A percentile compares a stretch with the other conserved stretches of the same genome.
Conservation (phyloP, 2,888 invertebrate genomes). For the Stenoptilia bipunctidactyla region DNA sequence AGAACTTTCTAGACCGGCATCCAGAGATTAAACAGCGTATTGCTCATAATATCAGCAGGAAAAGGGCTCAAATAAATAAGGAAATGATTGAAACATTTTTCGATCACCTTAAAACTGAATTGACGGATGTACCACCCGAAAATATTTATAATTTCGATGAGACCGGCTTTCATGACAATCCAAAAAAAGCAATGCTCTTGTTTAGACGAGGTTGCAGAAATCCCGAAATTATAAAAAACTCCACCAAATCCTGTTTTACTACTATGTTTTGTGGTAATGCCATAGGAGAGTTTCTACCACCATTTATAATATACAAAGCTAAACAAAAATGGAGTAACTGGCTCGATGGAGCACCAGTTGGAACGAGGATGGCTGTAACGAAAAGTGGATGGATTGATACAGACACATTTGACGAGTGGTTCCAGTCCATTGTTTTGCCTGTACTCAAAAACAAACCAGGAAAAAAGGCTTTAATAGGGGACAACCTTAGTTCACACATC, state of each 20-base stretch:
- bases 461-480: too few relatives aligned
- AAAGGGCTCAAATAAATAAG: background rate
- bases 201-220: constrained; percentile 15
- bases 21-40: background rate
- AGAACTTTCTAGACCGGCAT: background rate
- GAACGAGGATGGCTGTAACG: constrained; percentile 15
- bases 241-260: too few relatives aligned
- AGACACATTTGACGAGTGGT: too few relatives aligned
- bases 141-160: background rate
- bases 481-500: too few relatives aligned
- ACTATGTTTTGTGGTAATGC: too few relatives aligned
- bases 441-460: too few relatives aligned
- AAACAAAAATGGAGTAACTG: constrained; percentile 18
- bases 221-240: constrained; percentile 17
- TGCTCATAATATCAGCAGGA: background rate
- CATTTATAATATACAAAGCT: constrained; percentile 19
- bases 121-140: background rate
- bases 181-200: constrained; percentile 1
- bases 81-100: background rate
- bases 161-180: background rate
- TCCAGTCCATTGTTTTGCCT: too few relatives aligned
- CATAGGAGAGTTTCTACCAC: constrained; percentile 18
- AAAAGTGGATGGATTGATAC: too few relatives aligned
- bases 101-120: background rate
- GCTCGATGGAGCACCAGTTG: constrained; percentile 16